A percentile compares a stretch with the other conserved stretches of the same genome.
These are phyloP conservation scores for Halesus radiatus DNA, from an alignment of 1,140 invertebrate species.

Conservation along the genomic window DNA sequence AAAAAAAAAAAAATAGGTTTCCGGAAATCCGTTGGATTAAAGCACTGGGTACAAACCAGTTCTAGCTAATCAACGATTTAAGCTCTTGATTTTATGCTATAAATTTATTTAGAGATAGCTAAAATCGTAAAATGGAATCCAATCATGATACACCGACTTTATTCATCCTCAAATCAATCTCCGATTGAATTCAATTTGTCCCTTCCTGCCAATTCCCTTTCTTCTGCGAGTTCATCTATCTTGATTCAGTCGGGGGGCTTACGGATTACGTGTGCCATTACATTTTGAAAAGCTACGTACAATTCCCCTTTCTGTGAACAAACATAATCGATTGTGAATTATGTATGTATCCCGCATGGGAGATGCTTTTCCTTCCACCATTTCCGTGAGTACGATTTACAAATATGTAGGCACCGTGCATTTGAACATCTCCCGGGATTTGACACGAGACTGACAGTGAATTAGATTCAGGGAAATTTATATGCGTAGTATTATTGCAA, in stretches of 20 bases:
- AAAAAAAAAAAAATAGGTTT: too few relatives aligned
- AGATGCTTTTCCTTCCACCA: slow-evolving; percentile 23
- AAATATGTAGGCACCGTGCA: background rate
- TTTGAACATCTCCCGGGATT: background rate
- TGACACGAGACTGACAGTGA: background rate
- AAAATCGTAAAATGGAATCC: background rate
- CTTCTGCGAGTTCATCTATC: slow-evolving; percentile 24
- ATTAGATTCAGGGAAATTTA: background rate
- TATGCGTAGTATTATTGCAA: too few relatives aligned
- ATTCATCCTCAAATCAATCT: slow-evolving; percentile 2
- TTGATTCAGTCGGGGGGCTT: background rate
- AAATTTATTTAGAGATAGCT: too few relatives aligned
- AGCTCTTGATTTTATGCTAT: too few relatives aligned
- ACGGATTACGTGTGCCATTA: slow-evolving; percentile 21
- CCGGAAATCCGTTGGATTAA: too few relatives aligned
- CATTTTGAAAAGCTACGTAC: slow-evolving; percentile 33
- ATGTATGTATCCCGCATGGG: slow-evolving; percentile 29
- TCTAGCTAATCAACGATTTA: too few relatives aligned
- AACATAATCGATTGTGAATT: slow-evolving; percentile 44
- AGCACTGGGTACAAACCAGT: too few relatives aligned
- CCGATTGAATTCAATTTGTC: slow-evolving; percentile 13
- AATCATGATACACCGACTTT: background rate
- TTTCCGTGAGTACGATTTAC: background rate
- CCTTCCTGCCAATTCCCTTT: slow-evolving; percentile 5
- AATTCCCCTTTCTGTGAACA: slow-evolving; percentile 1